A percentile compares a stretch with the other conserved stretches of the same genome.
phyloP scores from a whole-genome alignment of 2,888 invertebrate species.

The Amphipoea oculea region DNA sequence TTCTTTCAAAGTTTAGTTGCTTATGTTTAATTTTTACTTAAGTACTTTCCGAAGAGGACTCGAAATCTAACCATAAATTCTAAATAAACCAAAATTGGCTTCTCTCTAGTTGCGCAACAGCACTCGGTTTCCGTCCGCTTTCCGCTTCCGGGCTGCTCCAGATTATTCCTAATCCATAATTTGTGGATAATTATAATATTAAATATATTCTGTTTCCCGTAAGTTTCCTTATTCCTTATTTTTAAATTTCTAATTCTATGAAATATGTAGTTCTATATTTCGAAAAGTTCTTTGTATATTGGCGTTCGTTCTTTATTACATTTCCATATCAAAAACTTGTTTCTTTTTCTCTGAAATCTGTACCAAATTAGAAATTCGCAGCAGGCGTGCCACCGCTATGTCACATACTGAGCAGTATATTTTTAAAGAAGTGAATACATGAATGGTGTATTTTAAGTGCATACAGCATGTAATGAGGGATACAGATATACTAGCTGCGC shows the following conservation, averaged over 20 bases:
- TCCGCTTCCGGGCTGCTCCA: slow-evolving; percentile 20
- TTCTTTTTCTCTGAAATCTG: slow-evolving; percentile 59
- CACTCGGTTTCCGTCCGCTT: slow-evolving; percentile 26
- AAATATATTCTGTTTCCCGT: background rate
- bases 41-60: background rate
- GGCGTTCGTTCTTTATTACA: background rate
- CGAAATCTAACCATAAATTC: background rate
- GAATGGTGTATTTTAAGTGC: slow-evolving; percentile 44
- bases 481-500: background rate
- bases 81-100: background rate
- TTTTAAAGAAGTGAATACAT: slow-evolving; percentile 35
- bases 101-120: slow-evolving; percentile 2
- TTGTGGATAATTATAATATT: slow-evolving; percentile 5
- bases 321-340: slow-evolving; percentile 27
- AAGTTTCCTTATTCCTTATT: background rate
- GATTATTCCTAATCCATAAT: slow-evolving; percentile 32
- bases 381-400: slow-evolving; percentile 25
- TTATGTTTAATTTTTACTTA: background rate
- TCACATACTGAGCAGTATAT: slow-evolving; percentile 37
- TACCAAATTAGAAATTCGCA: slow-evolving; percentile 52
- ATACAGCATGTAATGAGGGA: slow-evolving; percentile 16
- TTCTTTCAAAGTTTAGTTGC: background rate
- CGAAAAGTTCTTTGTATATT: background rate
- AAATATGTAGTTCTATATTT: background rate
- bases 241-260: background rate